Conservation (phyloP, 2,888 invertebrate species). For the Dusona sp. region DNA sequence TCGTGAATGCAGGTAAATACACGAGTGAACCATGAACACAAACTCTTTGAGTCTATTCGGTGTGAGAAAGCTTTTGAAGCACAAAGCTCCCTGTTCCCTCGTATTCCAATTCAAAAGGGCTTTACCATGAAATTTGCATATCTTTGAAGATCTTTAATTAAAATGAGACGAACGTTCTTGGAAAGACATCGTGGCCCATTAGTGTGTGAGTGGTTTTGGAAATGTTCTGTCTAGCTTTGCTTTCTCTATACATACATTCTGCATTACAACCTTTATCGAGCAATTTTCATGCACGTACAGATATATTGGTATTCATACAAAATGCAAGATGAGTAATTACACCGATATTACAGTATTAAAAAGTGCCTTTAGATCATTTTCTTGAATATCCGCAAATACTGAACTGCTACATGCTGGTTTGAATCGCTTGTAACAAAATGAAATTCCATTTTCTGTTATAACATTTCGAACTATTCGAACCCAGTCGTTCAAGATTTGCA, state of each 20-base stretch:
- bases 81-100: slow-evolving; percentile 42
- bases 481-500: not conserved
- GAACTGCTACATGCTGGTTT: not conserved
- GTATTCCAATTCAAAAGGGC: slow-evolving; percentile 56
- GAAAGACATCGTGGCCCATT: slow-evolving; percentile 47
- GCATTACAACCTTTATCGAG: slow-evolving; percentile 40
- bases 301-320: not conserved
- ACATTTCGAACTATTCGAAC: not conserved
- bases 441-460: not conserved
- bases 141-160: slow-evolving; percentile 64
- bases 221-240: slow-evolving; percentile 8
- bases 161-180: slow-evolving; percentile 51
- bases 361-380: slow-evolving; percentile 24
- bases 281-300: slow-evolving; percentile 13
- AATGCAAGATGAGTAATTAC: slow-evolving; percentile 30
- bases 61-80: slow-evolving; percentile 32
- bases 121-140: slow-evolving; percentile 57
- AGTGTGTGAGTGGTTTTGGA: not conserved
- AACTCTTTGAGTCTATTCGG: not conserved
- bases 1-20: slow-evolving; percentile 49
- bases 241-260: slow-evolving; percentile 24
- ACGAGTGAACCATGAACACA: slow-evolving; percentile 8
- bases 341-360: slow-evolving; percentile 27
- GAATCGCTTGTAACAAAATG: not conserved
- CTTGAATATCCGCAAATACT: not conserved